Evolutionary conservation across 2,113 vertebrate species (phyloP).

Genomic region (Pardalotus punctatus): DNA sequence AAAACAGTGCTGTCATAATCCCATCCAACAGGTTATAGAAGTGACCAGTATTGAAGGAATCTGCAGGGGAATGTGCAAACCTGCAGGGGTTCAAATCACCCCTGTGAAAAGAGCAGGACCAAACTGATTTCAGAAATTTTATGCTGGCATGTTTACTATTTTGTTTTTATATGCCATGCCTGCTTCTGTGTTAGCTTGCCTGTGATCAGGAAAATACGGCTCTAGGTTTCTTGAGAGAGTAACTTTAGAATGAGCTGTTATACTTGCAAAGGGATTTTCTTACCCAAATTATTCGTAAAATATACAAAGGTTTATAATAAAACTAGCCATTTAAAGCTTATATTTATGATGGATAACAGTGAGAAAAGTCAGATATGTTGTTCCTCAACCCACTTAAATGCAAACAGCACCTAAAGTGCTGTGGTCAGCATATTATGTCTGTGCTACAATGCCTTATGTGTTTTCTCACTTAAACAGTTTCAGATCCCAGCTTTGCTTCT

Average conservation of each 20-base stretch:
- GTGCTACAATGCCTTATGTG: not conserved
- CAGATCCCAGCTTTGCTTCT: not conserved
- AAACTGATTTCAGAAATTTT: not conserved
- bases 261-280: not conserved
- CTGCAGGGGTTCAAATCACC: not conserved
- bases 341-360: not conserved
- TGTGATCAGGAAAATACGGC: not conserved
- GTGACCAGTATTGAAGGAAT: not conserved
- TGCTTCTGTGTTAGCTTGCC: not conserved
- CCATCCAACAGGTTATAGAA: not conserved
- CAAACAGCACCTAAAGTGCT: not conserved
- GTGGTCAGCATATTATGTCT: not conserved
- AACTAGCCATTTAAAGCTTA: not conserved
- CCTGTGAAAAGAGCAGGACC: not conserved
- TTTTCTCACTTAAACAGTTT: constrained; percentile 17
- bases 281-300: not conserved
- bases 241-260: not conserved
- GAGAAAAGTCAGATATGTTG: not conserved
- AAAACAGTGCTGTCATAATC: not conserved
- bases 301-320: not conserved
- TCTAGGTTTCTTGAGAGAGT: not conserved
- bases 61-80: not conserved
- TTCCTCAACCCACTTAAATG: not conserved
- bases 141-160: not conserved
- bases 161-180: not conserved